phyloP scores from a whole-genome alignment of 2,797 vertebrate species.

The Halcyon leucocephala region DNA sequence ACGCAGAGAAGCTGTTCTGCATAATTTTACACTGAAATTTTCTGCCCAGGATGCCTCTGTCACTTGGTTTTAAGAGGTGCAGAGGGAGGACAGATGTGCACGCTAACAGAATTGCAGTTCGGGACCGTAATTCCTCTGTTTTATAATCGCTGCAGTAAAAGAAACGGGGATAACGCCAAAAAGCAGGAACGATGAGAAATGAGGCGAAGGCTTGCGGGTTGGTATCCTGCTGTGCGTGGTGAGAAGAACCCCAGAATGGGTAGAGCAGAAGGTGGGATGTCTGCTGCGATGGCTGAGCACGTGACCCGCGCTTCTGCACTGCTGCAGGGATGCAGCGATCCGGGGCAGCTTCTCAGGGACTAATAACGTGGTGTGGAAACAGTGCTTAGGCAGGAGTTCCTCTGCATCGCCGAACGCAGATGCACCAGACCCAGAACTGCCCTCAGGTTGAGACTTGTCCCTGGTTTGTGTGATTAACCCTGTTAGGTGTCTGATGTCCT shows the following conservation, averaged over 20 bases:
- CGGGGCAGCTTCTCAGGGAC: not conserved
- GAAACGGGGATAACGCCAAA: not conserved
- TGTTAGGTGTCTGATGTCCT: slow-evolving; percentile 61
- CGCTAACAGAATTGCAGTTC: not conserved
- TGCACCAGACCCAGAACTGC: slow-evolving; percentile 32
- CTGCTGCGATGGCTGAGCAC: not conserved
- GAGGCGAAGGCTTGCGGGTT: not conserved
- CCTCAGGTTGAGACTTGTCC: slow-evolving; percentile 59
- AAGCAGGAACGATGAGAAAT: not conserved
- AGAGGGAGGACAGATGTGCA: not conserved
- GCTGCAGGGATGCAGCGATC: not conserved
- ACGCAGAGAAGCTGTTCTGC: not conserved
- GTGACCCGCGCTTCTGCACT: not conserved
- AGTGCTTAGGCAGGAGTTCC: slow-evolving; percentile 47
- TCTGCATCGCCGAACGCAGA: slow-evolving; percentile 34
- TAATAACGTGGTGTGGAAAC: not conserved
- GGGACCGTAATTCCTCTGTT: not conserved
- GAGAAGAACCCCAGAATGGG: not conserved
- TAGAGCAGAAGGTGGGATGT: not conserved
- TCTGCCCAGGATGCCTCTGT: not conserved
- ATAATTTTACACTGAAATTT: not conserved
- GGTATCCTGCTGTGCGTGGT: rapidly evolving
- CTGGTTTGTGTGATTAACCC: slow-evolving; percentile 63
- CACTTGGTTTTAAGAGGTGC: not conserved
- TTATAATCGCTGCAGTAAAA: not conserved